Evolutionary conservation across 1,140 invertebrate genomes (phyloP).

Genomic region (Apocrypta bakeri): DNA sequence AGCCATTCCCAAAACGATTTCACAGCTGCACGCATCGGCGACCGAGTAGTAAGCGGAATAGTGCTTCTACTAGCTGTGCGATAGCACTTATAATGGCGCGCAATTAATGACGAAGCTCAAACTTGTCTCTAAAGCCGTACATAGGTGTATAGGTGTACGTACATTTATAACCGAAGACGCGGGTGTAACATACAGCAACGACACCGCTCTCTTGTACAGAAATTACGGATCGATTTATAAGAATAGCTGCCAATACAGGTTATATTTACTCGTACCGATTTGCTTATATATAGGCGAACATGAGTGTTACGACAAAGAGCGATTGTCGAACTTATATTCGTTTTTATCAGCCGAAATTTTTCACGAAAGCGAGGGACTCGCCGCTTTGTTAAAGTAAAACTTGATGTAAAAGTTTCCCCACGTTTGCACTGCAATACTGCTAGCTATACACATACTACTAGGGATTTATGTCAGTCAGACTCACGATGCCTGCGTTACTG

Average conservation of each 20-base stretch:
- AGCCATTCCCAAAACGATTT: background rate
- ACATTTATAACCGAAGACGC: too few relatives aligned
- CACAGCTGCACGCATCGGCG: too few relatives aligned
- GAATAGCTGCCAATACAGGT: background rate
- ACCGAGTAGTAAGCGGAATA: background rate
- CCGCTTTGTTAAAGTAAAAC: slow-evolving; percentile 12
- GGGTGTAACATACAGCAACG: background rate
- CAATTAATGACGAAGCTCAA: slow-evolving; percentile 15
- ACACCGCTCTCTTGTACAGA: slow-evolving; percentile 19
- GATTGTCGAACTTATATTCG: background rate
- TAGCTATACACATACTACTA: background rate
- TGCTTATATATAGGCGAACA: background rate
- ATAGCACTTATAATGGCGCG: slow-evolving; percentile 2
- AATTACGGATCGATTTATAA: slow-evolving; percentile 24
- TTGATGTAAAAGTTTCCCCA: slow-evolving; percentile 14
- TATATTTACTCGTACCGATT: slow-evolving; percentile 17
- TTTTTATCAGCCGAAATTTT: background rate
- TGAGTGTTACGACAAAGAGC: too few relatives aligned
- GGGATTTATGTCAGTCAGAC: background rate
- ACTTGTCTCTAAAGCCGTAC: background rate
- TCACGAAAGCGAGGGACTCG: background rate
- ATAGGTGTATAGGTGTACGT: background rate
- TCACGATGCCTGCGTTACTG: background rate
- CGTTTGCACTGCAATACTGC: background rate
- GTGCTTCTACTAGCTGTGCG: background rate